Evolutionary conservation across 2,888 invertebrate genomes (phyloP).

Genomic region (Pammene fasciana): DNA sequence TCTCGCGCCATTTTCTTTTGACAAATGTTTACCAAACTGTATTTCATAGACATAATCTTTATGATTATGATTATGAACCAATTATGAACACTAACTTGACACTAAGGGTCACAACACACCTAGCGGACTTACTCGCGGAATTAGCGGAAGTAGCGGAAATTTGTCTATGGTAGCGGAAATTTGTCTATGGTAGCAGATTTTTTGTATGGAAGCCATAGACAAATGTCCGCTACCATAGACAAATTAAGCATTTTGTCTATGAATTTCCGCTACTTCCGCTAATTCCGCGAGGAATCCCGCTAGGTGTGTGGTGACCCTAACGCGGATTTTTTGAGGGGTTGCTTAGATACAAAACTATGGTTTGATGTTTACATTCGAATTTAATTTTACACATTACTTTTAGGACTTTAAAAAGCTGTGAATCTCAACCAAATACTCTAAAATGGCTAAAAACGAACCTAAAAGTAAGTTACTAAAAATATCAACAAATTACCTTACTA

Average conservation of each 20-base stretch:
- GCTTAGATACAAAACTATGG: constrained; percentile 51
- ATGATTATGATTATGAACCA: too few relatives aligned
- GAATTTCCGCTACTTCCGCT: too few relatives aligned
- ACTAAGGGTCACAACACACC: background rate
- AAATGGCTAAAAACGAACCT: constrained; percentile 69
- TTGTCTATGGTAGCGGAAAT: too few relatives aligned
- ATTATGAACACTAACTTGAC: background rate
- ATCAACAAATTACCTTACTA: background rate
- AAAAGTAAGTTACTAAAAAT: constrained; percentile 58
- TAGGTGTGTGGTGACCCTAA: too few relatives aligned
- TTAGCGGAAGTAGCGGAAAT: too few relatives aligned
- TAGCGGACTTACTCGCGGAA: too few relatives aligned
- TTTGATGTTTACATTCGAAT: constrained; percentile 15
- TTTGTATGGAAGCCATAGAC: too few relatives aligned
- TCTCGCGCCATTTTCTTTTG: too few relatives aligned
- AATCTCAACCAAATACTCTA: constrained; percentile 55
- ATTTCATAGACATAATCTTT: constrained; percentile 6
- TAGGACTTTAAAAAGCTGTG: constrained; percentile 49
- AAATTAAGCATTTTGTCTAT: too few relatives aligned
- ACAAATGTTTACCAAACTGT: background rate
- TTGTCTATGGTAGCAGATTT: too few relatives aligned
- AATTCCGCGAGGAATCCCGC: too few relatives aligned
- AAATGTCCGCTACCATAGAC: too few relatives aligned
- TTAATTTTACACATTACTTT: constrained; percentile 2
- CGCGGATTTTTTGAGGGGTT: constrained; percentile 43